phyloP scores from a whole-genome alignment of 2,113 vertebrate species.

The Nettapus auritus region DNA sequence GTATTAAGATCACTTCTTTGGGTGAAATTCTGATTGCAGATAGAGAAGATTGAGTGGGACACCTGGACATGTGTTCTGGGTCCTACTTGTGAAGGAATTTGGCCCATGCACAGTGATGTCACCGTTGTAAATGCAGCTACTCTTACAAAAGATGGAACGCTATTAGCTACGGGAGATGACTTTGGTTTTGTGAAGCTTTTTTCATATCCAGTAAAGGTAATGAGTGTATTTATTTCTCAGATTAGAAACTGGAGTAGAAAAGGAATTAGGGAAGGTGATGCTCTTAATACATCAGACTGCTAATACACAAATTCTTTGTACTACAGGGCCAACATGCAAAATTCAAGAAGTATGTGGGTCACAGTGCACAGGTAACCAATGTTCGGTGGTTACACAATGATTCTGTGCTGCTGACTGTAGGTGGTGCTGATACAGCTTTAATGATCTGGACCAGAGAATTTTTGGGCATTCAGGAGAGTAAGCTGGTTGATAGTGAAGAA shows the following conservation, averaged over 20 bases:
- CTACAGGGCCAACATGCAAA: conserved; percentile 89
- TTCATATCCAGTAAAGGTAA: conserved; percentile 92
- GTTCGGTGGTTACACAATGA: conserved; percentile 95
- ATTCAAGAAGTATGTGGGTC: conserved; percentile 95
- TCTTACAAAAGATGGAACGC: conserved; percentile 88
- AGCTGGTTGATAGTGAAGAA: conserved; percentile 94
- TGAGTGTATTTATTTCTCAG: not conserved
- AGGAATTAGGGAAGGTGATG: not conserved
- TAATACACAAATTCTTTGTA: not conserved
- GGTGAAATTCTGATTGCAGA: conserved; percentile 74
- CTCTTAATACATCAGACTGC: not conserved
- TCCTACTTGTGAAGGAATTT: conserved; percentile 92
- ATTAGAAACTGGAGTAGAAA: not conserved
- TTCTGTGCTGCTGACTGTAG: conserved; percentile 89
- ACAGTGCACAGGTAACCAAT: conserved; percentile 94
- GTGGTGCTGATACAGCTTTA: conserved; percentile 92
- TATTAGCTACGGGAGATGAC: conserved; percentile 93
- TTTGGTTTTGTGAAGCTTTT: conserved; percentile 98
- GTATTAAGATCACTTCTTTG: not conserved
- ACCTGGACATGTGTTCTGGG: conserved; percentile 95
- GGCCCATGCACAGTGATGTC: conserved; percentile 89
- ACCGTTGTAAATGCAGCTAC: conserved; percentile 88
- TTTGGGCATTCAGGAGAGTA: conserved; percentile 87
- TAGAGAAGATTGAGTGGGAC: conserved; percentile 95
- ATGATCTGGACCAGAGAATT: conserved; percentile 97